A percentile compares a stretch with the other conserved stretches of the same genome.
Conservation (phyloP, 2,888 invertebrate species). For the Pardosa pseudoannulata region DNA sequence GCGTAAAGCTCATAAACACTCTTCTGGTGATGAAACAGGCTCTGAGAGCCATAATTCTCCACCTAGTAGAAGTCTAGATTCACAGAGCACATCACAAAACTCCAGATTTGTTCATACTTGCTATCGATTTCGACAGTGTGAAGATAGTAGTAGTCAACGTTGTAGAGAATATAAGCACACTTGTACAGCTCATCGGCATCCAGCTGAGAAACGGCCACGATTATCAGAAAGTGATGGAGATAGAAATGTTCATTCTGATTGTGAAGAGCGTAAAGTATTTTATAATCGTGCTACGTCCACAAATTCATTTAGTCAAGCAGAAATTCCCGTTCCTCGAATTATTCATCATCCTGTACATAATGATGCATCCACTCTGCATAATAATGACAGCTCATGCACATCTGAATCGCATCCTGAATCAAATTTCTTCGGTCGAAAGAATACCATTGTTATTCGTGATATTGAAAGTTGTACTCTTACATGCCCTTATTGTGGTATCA, state of each 20-base stretch:
- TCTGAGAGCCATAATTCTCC: constrained; percentile 53
- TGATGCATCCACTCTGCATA: background rate
- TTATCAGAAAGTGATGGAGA: constrained; percentile 52
- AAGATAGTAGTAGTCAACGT: constrained; percentile 30
- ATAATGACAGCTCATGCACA: background rate
- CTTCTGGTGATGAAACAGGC: constrained; percentile 46
- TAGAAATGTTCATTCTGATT: constrained; percentile 51
- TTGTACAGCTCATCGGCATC: constrained; percentile 29
- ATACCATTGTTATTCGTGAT: constrained; percentile 44
- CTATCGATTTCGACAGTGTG: constrained; percentile 45
- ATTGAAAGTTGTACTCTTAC: constrained; percentile 58
- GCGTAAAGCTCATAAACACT: constrained; percentile 47
- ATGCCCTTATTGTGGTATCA: constrained; percentile 94
- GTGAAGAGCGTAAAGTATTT: constrained; percentile 61
- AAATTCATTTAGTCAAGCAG: constrained; percentile 33
- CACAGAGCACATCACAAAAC: constrained; percentile 19
- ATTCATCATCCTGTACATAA: no score
- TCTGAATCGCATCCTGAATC: constrained; percentile 23
- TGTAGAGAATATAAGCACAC: constrained; percentile 52
- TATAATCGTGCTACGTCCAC: constrained; percentile 64
- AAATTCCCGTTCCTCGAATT: constrained; percentile 8
- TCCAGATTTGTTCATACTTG: constrained; percentile 37
- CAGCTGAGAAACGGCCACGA: constrained; percentile 34
- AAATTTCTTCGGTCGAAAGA: constrained; percentile 45
- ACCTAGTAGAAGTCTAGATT: constrained; percentile 30